These are phyloP conservation scores for Palloptera scutellata DNA, from an alignment of 2,888 invertebrate genomes.

Conservation along the genomic window DNA sequence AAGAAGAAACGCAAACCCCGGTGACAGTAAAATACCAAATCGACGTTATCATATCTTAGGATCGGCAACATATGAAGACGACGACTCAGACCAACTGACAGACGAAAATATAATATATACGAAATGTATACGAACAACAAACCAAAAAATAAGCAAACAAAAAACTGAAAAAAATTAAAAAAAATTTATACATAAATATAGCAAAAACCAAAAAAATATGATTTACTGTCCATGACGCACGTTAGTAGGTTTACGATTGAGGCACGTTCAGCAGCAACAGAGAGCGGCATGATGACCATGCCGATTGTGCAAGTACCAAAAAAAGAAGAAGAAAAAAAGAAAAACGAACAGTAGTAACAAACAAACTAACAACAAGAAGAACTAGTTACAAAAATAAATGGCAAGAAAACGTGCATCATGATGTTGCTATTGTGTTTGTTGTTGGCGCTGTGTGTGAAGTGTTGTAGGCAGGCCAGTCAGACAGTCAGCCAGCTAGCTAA, in stretches of 20 bases:
- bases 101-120: slow-evolving; percentile 15
- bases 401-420: slow-evolving; percentile 29
- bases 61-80: slow-evolving; percentile 15
- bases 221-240: slow-evolving; percentile 42
- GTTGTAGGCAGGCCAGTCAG: neutral
- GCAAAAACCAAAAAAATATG: slow-evolving; percentile 36
- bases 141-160: slow-evolving; percentile 5
- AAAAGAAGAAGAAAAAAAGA: neutral
- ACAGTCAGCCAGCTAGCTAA: slow-evolving; percentile 9
- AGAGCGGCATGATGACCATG: slow-evolving; percentile 33
- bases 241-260: slow-evolving; percentile 31
- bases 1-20: neutral
- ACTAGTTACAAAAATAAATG: slow-evolving; percentile 15
- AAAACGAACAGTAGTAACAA: slow-evolving; percentile 13
- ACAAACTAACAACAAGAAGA: slow-evolving; percentile 24
- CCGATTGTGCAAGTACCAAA: slow-evolving; percentile 34
- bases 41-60: slow-evolving; percentile 30
- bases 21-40: neutral
- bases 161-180: neutral
- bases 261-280: slow-evolving; percentile 32
- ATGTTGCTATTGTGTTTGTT: slow-evolving; percentile 16
- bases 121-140: slow-evolving; percentile 9
- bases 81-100: slow-evolving; percentile 10
- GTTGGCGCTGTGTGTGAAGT: slow-evolving; percentile 5
- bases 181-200: neutral